Conservation (phyloP, 2,888 invertebrate genomes). For the Acrobeloides nanus region DNA sequence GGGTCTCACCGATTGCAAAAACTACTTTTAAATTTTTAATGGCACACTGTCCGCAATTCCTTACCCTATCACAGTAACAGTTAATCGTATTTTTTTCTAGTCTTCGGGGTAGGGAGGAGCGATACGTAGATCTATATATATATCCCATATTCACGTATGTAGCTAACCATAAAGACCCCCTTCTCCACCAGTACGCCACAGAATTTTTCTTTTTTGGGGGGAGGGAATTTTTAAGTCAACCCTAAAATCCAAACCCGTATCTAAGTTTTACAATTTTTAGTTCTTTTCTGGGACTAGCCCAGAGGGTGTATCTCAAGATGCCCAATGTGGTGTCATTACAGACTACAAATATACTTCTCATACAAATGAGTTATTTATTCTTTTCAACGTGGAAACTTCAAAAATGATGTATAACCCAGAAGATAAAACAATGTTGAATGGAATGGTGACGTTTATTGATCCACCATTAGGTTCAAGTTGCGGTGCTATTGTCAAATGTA, state of each 20-base stretch:
- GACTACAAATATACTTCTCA: constrained; percentile 29
- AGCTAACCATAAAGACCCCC: too few relatives aligned
- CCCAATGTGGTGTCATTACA: constrained; percentile 14
- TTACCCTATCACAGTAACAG: too few relatives aligned
- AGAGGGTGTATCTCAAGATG: constrained; percentile 29
- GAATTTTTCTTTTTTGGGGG: too few relatives aligned
- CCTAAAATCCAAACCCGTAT: not conserved
- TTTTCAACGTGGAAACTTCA: constrained; percentile 18
- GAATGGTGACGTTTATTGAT: constrained; percentile 5
- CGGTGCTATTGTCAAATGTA: constrained; percentile 17
- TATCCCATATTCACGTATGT: too few relatives aligned
- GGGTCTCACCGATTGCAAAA: too few relatives aligned
- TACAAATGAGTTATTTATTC: constrained; percentile 31
- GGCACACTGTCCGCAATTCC: too few relatives aligned
- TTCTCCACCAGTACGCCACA: too few relatives aligned
- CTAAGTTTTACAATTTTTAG: constrained; percentile 11
- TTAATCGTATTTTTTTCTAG: too few relatives aligned
- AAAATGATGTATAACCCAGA: not conserved
- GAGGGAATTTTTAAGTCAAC: not conserved
- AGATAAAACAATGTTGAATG: too few relatives aligned
- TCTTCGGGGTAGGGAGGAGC: too few relatives aligned
- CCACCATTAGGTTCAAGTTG: constrained; percentile 12
- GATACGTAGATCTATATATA: too few relatives aligned
- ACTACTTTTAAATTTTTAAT: too few relatives aligned
- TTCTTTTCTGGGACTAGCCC: constrained; percentile 32